Percentiles rank a stretch among this genome's conserved stretches.
Conservation (phyloP, 2,797 vertebrate species). For the Lepilemur septentrionalis region DNA sequence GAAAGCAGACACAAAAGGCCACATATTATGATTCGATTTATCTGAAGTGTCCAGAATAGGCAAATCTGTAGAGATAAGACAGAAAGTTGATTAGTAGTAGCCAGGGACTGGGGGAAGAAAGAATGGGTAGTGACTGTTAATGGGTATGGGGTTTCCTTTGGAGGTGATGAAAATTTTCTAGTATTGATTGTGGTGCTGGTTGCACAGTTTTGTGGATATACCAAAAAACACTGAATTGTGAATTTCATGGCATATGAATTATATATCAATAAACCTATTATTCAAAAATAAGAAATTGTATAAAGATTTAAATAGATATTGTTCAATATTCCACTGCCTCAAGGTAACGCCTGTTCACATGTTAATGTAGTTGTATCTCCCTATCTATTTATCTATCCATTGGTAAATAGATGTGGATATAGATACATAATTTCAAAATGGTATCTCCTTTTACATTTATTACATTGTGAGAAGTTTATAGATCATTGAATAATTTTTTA, state of each 20-base stretch:
- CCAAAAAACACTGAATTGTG: not conserved
- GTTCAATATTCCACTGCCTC: not conserved
- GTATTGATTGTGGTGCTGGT: not conserved
- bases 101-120: not conserved
- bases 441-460: not conserved
- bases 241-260: not conserved
- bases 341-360: not conserved
- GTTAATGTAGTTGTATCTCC: not conserved
- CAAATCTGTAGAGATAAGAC: not conserved
- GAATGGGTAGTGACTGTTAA: not conserved
- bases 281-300: not conserved
- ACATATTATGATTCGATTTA: not conserved
- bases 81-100: not conserved
- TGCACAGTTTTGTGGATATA: not conserved
- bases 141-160: not conserved
- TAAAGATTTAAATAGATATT: not conserved
- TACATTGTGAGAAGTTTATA: not conserved
- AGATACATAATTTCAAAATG: constrained; percentile 3
- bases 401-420: not conserved
- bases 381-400: not conserved
- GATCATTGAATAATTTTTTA: not conserved
- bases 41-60: not conserved
- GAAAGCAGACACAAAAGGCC: not conserved
- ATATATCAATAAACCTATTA: not conserved
- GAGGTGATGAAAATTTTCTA: not conserved